Evolutionary conservation across 2,888 invertebrate genomes (phyloP).

Genomic region (Esperia sulphurella): DNA sequence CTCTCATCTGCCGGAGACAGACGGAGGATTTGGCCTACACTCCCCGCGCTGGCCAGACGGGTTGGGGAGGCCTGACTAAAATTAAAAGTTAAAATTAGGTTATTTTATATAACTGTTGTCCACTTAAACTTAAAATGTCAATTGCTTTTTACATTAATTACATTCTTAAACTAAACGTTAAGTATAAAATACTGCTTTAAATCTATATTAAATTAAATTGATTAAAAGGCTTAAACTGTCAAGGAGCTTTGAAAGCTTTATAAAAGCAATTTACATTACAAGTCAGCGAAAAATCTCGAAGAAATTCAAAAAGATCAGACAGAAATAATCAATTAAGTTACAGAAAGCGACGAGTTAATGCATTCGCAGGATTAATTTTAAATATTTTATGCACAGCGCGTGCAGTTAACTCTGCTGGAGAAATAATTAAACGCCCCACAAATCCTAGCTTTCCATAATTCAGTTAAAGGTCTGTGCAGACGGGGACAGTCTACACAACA

Average conservation of each 20-base stretch:
- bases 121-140: too few relatives aligned
- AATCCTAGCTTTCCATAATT: conserved; percentile 52
- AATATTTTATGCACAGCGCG: conserved; percentile 44
- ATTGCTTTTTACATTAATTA: too few relatives aligned
- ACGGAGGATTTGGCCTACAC: too few relatives aligned
- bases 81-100: too few relatives aligned
- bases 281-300: background rate
- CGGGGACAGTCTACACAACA: background rate
- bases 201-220: background rate
- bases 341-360: conserved; percentile 25
- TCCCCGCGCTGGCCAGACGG: too few relatives aligned
- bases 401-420: conserved; percentile 20
- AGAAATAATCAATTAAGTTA: conserved; percentile 9
- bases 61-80: too few relatives aligned
- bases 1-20: too few relatives aligned
- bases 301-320: conserved; percentile 6
- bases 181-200: too few relatives aligned
- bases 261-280: background rate
- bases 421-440: conserved; percentile 44
- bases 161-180: too few relatives aligned
- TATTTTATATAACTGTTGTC: too few relatives aligned
- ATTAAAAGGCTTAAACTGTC: too few relatives aligned
- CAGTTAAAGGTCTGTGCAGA: conserved; percentile 11
- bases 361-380: conserved; percentile 46
- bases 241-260: too few relatives aligned